Evolutionary conservation across 2,888 invertebrate genomes (phyloP), one percentile per base, ranked within the genome.

Genomic region (Macrosiphum euphorbiae): DNA sequence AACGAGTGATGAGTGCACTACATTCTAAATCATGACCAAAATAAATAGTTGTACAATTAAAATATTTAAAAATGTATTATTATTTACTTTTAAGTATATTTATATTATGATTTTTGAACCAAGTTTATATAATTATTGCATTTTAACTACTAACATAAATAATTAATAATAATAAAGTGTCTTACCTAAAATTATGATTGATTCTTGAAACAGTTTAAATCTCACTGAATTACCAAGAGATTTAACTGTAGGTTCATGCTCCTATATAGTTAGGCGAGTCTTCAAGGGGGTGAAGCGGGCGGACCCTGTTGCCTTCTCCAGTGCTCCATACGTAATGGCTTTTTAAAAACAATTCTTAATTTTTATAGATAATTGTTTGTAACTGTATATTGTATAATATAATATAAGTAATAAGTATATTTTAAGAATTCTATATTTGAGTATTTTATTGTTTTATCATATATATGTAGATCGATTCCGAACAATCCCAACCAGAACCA

Each of bases 401-500:
- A 35, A 35, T 35, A 13, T 90, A 44, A 44, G 44, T 41, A 35
- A 1, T 67, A 88, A 35, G 0, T 67, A 55, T 4, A 50, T 50
- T 78, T 78, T 90, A 47, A 47, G 20, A 47, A 35, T 16, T 35
- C n/a, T n/a, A 1, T 26, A 5, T 90, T 50, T 78, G 0, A 67
- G 35, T 78, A 78, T 78, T 78, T 10, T 90, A 85, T 91, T 41
- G 11, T 58, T 26, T 13, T 94, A 41, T 50, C 87, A 58, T 58
- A 26, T 78, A 8, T 41, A 1, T 35, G 2, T 78, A 78, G 90
- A 28, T 87, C 78, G 94, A 95, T 94, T n/a, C 92, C 52, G 90
- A 86, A 84, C 94, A 89, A 88, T 96, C 96, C 96, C 96, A 95
- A 96, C 94, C 4, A 95, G 95, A 28, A 96, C 96, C 94, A 95